Percentiles rank a stretch among this genome's conserved stretches.
Evolutionary conservation across 1,140 invertebrate species (phyloP).

Genomic region (Probaryconus sp.): DNA sequence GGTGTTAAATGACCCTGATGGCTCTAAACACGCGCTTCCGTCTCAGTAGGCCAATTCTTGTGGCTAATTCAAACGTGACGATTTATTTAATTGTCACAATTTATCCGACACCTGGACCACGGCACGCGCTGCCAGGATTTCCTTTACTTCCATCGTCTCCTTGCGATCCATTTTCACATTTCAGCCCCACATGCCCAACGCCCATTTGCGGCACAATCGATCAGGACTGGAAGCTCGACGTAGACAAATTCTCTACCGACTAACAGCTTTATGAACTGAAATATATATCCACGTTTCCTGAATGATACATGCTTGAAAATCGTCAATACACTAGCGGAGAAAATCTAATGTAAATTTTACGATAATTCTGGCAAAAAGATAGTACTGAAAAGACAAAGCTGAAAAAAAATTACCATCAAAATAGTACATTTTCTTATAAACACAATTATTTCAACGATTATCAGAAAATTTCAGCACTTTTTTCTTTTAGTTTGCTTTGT

Average conservation of each 20-base stretch:
- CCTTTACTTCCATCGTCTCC: slow-evolving; percentile 31
- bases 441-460: no score
- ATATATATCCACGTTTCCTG: slow-evolving; percentile 16
- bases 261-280: slow-evolving; percentile 45
- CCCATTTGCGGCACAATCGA: slow-evolving; percentile 53
- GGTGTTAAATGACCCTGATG: slow-evolving; percentile 58
- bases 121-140: slow-evolving; percentile 20
- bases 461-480: no score
- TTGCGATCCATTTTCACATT: slow-evolving; percentile 46
- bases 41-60: slow-evolving; percentile 63
- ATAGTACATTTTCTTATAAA: no score
- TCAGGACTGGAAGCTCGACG: slow-evolving; percentile 37
- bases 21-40: slow-evolving; percentile 53
- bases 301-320: slow-evolving; percentile 4
- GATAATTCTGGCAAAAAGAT: no score
- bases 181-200: slow-evolving; percentile 18
- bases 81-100: slow-evolving; percentile 65
- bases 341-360: no score
- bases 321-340: no score
- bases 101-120: slow-evolving; percentile 60
- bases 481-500: no score
- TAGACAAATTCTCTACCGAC: slow-evolving; percentile 40
- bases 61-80: slow-evolving; percentile 63
- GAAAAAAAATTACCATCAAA: no score
- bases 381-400: no score